Conservation (phyloP, 2,888 invertebrate species). For the Pseudococcus viburni region DNA sequence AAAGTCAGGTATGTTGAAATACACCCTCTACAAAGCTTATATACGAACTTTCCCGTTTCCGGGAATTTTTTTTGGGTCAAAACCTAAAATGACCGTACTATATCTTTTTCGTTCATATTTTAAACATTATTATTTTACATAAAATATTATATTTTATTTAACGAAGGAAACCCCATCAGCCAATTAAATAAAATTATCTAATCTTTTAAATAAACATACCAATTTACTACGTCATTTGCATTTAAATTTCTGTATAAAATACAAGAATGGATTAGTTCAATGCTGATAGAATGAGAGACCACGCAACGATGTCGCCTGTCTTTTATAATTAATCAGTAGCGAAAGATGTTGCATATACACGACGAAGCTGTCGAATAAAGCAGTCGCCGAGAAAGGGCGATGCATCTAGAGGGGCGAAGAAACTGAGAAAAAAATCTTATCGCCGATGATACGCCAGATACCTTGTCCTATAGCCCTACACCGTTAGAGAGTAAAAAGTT, state of each 20-base stretch:
- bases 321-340: conserved; percentile 6
- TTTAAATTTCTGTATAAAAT: not conserved
- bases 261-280: not conserved
- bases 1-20: no score
- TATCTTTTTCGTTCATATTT: no score
- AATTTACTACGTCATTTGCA: not conserved
- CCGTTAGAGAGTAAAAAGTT: conserved; percentile 43
- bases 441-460: conserved; percentile 1
- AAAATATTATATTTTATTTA: no score
- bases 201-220: not conserved
- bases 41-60: no score
- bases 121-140: no score
- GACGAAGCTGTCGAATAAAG: conserved; percentile 1
- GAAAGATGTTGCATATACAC: not conserved
- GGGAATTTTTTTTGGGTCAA: no score
- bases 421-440: not conserved
- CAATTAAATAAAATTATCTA: no score
- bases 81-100: no score
- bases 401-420: not conserved
- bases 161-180: no score
- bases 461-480: not conserved
- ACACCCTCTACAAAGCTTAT: no score
- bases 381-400: not conserved
- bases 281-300: not conserved
- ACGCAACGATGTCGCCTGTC: not conserved